These are phyloP conservation scores for Notamacropus eugenii DNA, from an alignment of 2,797 vertebrate genomes.

Conservation along the genomic window DNA sequence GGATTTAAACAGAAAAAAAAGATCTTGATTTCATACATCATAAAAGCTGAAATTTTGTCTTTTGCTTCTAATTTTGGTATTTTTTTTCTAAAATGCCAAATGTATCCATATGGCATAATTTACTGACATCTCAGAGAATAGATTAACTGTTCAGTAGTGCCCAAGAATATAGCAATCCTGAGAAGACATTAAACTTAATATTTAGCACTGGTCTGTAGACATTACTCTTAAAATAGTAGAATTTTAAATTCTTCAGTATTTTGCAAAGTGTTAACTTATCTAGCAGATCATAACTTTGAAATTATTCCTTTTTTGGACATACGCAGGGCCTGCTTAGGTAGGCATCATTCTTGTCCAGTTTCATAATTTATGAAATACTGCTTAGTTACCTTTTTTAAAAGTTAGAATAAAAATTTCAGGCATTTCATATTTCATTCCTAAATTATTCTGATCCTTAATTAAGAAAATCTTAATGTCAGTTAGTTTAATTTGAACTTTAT, in stretches of 20 bases:
- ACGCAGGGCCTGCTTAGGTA: neutral
- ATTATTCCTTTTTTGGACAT: neutral
- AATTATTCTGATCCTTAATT: neutral
- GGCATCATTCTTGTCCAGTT: neutral
- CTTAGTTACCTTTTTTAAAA: neutral
- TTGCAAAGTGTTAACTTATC: neutral
- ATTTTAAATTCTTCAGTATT: neutral
- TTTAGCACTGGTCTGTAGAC: neutral
- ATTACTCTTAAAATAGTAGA: neutral
- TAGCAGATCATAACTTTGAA: neutral
- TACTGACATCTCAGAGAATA: neutral
- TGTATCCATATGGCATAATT: neutral
- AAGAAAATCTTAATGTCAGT: neutral
- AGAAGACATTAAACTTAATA: neutral
- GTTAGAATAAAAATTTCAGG: neutral
- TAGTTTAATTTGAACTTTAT: neutral
- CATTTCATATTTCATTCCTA: neutral
- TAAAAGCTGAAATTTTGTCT: neutral
- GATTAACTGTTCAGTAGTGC: neutral
- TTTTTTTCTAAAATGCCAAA: neutral
- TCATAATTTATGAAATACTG: neutral
- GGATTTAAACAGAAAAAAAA: neutral
- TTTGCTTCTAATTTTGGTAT: neutral
- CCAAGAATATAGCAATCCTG: neutral
- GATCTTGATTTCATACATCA: neutral